Evolutionary conservation across 2,797 vertebrate species (phyloP).

Genomic region (Podarcis lilfordi): DNA sequence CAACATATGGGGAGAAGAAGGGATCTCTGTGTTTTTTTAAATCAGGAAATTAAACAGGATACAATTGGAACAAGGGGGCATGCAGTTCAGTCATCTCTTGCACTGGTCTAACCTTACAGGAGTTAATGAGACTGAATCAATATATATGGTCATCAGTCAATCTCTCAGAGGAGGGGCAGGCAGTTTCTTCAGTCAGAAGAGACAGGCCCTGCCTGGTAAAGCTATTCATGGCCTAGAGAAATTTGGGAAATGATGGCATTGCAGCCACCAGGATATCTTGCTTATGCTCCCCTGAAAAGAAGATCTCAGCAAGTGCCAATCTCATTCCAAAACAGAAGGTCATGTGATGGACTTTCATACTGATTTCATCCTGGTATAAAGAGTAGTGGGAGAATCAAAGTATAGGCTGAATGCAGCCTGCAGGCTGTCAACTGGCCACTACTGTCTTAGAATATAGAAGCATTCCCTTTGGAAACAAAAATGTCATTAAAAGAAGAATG

Average conservation of each 20-base stretch:
- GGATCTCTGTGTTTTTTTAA: not conserved
- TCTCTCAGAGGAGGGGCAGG: not conserved
- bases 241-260: not conserved
- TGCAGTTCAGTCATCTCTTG: not conserved
- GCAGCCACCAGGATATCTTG: not conserved
- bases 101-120: not conserved
- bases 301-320: not conserved
- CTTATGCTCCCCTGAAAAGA: not conserved
- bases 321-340: not conserved
- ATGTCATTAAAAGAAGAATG: not conserved
- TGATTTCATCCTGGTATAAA: not conserved
- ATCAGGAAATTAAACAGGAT: not conserved
- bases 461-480: not conserved
- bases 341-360: not conserved
- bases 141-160: not conserved
- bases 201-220: not conserved
- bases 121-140: not conserved
- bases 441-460: not conserved
- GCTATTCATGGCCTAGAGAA: not conserved
- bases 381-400: not conserved
- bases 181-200: not conserved
- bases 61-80: not conserved
- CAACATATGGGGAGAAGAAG: constrained; percentile 2
- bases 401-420: not conserved
- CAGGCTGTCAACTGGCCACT: not conserved